phyloP scores from a whole-genome alignment of 2,113 vertebrate genomes.

The Dascyllus trimaculatus region DNA sequence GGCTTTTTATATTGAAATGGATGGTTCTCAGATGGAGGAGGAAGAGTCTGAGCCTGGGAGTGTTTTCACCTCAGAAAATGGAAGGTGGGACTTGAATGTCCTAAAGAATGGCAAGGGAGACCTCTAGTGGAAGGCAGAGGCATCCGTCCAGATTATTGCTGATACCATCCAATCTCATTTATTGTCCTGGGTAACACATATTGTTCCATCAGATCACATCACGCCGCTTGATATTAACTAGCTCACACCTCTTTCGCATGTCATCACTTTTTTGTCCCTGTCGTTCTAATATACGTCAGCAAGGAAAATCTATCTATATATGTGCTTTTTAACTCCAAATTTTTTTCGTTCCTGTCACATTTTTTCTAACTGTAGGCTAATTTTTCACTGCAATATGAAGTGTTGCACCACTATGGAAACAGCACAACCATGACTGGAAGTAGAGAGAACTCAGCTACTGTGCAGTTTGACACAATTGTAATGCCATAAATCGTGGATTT shows the following conservation, averaged over 20 bases:
- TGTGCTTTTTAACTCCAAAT: too few species aligned
- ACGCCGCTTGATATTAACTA: neutral
- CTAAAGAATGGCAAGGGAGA: slow-evolving; percentile 69
- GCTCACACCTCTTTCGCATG: neutral
- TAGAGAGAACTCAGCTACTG: too few species aligned
- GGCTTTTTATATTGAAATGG: slow-evolving; percentile 63
- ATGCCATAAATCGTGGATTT: too few species aligned
- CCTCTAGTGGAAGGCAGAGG: slow-evolving; percentile 69
- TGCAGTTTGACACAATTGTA: too few species aligned
- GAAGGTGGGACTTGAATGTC: slow-evolving; percentile 46
- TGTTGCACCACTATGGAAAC: too few species aligned
- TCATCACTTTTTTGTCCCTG: neutral
- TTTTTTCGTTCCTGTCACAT: too few species aligned
- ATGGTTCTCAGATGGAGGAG: slow-evolving; percentile 64
- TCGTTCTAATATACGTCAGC: too few species aligned
- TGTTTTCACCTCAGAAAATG: slow-evolving; percentile 72
- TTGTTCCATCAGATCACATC: slow-evolving; percentile 5
- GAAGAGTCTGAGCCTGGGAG: slow-evolving; percentile 30
- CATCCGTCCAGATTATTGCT: neutral
- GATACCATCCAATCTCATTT: neutral
- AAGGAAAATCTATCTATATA: too few species aligned
- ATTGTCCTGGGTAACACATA: neutral
- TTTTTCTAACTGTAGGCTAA: too few species aligned
- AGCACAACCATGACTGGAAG: too few species aligned
- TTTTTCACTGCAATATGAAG: too few species aligned